A percentile compares a stretch with the other conserved stretches of the same genome.
These are phyloP conservation scores for Ciconia stormi DNA, from an alignment of 2,113 vertebrate genomes.

Conservation along the genomic window DNA sequence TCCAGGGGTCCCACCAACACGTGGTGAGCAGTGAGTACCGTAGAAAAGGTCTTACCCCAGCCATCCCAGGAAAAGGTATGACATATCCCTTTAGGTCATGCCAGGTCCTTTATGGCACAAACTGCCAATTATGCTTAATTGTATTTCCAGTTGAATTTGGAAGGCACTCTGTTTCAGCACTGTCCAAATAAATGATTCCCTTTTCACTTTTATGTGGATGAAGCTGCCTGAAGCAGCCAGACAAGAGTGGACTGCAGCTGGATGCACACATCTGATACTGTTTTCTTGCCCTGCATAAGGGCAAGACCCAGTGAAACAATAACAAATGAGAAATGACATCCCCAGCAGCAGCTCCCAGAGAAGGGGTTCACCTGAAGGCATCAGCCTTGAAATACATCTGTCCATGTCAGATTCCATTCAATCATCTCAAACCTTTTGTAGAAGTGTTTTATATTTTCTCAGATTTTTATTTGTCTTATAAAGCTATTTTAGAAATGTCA, in stretches of 20 bases:
- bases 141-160: neutral
- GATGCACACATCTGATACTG: neutral
- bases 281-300: neutral
- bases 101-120: neutral
- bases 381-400: neutral
- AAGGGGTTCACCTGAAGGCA: neutral
- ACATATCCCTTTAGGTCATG: neutral
- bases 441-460: neutral
- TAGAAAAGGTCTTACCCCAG: neutral
- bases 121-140: neutral
- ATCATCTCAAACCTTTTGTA: neutral
- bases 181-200: neutral
- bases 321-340: neutral
- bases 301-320: neutral
- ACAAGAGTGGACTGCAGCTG: neutral
- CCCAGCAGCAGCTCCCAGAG: neutral
- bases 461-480: neutral
- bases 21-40: rapidly evolving
- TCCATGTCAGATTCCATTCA: neutral
- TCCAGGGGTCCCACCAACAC: neutral
- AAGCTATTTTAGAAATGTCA: neutral
- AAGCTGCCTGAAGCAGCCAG: neutral
- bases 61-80: neutral
- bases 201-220: neutral
- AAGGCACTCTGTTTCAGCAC: neutral